Evolutionary conservation across 2,113 vertebrate species (phyloP).

Genomic region (Loxodonta africana): DNA sequence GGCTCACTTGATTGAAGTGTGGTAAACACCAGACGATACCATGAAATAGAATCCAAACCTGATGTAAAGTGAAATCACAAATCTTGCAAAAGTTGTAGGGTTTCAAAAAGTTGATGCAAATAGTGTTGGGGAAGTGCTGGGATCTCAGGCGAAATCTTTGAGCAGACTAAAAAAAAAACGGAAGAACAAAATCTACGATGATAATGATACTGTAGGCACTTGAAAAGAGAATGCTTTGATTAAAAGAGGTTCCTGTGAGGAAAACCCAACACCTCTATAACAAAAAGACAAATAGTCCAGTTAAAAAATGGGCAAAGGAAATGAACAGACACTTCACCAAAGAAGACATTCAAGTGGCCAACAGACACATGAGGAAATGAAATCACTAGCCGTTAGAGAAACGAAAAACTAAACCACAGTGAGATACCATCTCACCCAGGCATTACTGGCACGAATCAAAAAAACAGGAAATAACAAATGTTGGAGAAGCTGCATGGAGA

Average conservation of each 20-base stretch:
- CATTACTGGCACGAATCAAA: no score
- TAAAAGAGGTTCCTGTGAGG: conserved; percentile 7
- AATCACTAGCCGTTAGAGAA: no score
- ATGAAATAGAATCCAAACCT: background rate
- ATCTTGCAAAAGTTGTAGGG: background rate
- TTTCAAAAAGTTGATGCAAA: background rate
- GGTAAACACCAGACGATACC: background rate
- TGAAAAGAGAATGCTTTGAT: conserved; percentile 1
- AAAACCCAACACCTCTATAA: background rate
- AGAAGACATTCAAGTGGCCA: no score
- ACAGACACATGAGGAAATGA: no score
- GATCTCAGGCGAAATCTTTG: background rate
- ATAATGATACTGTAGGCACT: background rate
- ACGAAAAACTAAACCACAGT: no score
- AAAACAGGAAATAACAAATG: no score
- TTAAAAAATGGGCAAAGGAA: no score
- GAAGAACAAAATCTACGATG: background rate
- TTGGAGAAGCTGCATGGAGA: no score
- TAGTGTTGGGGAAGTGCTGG: background rate
- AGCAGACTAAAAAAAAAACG: background rate
- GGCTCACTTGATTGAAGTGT: background rate
- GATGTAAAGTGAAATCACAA: background rate
- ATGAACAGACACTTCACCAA: no score
- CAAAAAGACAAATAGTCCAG: no score
- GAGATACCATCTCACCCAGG: no score